These are phyloP conservation scores for Cyphomyrmex costatus DNA, from an alignment of 1,140 invertebrate species.

Conservation along the genomic window DNA sequence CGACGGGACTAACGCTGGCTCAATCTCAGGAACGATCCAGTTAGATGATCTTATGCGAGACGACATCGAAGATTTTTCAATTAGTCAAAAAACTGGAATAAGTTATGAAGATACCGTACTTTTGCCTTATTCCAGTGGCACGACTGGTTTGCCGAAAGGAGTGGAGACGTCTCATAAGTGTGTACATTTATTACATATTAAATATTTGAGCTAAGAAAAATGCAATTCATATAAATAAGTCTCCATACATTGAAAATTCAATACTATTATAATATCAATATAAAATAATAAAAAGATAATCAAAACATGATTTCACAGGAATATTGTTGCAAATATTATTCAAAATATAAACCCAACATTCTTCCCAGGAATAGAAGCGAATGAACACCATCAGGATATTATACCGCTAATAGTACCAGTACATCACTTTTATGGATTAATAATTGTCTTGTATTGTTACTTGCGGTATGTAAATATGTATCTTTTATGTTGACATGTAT, in stretches of 20 bases:
- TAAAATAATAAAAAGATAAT: background rate
- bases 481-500: background rate
- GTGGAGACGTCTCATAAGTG: conserved; percentile 92
- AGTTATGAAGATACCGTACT: conserved; percentile 86
- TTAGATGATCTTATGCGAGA: conserved; percentile 81
- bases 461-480: conserved; percentile 81
- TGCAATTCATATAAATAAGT: background rate
- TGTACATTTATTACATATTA: background rate
- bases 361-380: conserved; percentile 53
- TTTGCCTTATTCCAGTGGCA: conserved; percentile 93
- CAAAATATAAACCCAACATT: conserved; percentile 72
- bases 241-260: background rate
- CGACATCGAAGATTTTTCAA: conserved; percentile 70
- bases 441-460: conserved; percentile 85
- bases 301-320: conserved; percentile 75
- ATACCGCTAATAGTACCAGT: conserved; percentile 91
- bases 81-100: conserved; percentile 83
- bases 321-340: conserved; percentile 87
- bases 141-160: conserved; percentile 96
- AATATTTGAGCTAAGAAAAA: conserved; percentile 1
- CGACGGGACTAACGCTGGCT: conserved; percentile 84
- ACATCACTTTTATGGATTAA: conserved; percentile 93
- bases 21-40: conserved; percentile 87
- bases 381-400: conserved; percentile 87
- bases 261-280: background rate